Conservation (phyloP, 2,888 invertebrate species). For the Adelognathus sp. region DNA sequence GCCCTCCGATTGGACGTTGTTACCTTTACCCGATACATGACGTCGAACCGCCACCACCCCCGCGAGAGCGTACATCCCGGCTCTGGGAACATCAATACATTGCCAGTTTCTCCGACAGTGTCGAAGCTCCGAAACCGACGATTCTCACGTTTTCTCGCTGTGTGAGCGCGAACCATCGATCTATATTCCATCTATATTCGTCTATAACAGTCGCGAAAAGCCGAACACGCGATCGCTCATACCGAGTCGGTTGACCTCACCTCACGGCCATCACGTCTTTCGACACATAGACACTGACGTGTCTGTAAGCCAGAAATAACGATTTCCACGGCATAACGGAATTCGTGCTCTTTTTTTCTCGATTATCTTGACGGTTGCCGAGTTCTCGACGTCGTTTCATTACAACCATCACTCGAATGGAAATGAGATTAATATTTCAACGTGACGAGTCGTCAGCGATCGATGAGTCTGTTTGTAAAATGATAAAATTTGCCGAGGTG, state of each 20-base stretch:
- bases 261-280: background rate
- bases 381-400: no score
- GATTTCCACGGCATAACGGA: background rate
- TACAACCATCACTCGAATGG: no score
- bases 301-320: background rate
- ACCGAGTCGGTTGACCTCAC: slow-evolving; percentile 22
- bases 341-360: background rate
- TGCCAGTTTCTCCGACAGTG: slow-evolving; percentile 20
- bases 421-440: no score
- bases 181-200: background rate
- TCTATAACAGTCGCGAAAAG: slow-evolving; percentile 8
- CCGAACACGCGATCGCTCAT: slow-evolving; percentile 17
- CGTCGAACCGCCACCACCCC: no score
- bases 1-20: slow-evolving; percentile 36
- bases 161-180: background rate
- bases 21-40: slow-evolving; percentile 17
- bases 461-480: no score
- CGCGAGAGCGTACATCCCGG: no score
- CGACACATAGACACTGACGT: background rate
- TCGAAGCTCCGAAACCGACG: slow-evolving; percentile 47
- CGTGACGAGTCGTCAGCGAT: no score
- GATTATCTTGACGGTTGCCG: no score
- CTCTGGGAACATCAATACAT: slow-evolving; percentile 49
- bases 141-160: slow-evolving; percentile 28
- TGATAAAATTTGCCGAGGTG: no score